Base-by-base conservation (phyloP, 2,113 vertebrate species). In the Aphyosemion australe region DNA sequence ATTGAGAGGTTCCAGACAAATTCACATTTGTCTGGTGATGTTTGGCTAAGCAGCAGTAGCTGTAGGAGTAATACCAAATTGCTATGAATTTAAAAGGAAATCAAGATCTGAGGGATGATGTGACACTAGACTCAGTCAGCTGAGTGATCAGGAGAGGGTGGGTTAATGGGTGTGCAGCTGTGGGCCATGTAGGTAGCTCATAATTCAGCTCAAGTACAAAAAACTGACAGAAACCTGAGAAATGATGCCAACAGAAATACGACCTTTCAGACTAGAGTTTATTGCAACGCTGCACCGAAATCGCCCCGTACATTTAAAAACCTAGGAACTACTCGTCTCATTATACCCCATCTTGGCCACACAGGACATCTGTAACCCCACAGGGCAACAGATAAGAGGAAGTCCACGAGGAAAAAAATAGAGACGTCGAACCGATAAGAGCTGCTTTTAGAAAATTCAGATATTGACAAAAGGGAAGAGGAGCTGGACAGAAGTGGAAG, bases 361-460 rank as follows among this genome's bases (percentile, higher is more conserved):
- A 61, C 72, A 69, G 74, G 63, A 72, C 79, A 82, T 61, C 63
- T 78, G 49, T 50, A 31, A 19, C 50, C 58, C 50, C 3, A 1
- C 71, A 2, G 65, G 26, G 52, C 67, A 6, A 12, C 34, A 74
- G 79, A 87, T 83, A 84, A 82, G 65, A 72, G 59, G 46, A 47
- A 55, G 59, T 57, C 47, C 6, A 0, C 7, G 19, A 4, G 5
- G 13, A 16, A 57, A 37, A 37, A 37, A 37, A 37, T 37, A 37
- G 57, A 58, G 77, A 72, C 76, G 46, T 59, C 60, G 56, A 70
- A 63, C 65, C 6, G 67, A 80, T 77, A 81, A 85, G 59, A 69
- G 69, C 50, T 58, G 47, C 72, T 63, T 56, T 65, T 60, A 61
- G 65, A 72, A 78, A 79, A 50, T 5, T 51, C 50, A 67, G 73